These are phyloP conservation scores for Oxyura jamaicensis DNA, from an alignment of 2,113 vertebrate genomes.

Conservation along the genomic window DNA sequence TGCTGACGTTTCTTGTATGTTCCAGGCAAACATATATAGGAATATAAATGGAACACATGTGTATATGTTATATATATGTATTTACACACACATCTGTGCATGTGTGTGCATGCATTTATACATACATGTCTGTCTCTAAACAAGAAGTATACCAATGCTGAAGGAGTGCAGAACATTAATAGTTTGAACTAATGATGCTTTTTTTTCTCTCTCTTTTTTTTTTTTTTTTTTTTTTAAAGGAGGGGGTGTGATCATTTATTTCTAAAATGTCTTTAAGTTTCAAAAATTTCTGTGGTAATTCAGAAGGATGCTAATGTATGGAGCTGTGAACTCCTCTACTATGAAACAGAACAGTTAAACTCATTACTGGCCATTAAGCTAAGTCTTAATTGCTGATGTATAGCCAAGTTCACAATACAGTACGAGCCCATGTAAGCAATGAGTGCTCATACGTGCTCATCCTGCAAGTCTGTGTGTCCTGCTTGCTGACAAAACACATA, in stretches of 20 bases:
- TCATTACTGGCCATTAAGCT: not conserved
- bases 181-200: not conserved
- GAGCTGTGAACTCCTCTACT: not conserved
- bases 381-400: not conserved
- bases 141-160: not conserved
- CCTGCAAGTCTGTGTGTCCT: not conserved
- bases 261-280: not conserved
- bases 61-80: no score
- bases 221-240: not conserved
- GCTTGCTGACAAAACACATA: not conserved
- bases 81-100: not conserved
- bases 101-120: rapidly evolving
- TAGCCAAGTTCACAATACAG: not conserved
- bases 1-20: rapidly evolving
- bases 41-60: not conserved
- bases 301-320: not conserved
- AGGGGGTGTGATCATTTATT: not conserved
- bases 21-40: not conserved
- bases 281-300: rapidly evolving
- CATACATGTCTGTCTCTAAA: not conserved
- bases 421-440: not conserved
- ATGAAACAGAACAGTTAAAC: not conserved
- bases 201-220: not conserved
- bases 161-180: not conserved
- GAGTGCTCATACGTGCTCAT: rapidly evolving